These are phyloP conservation scores for Cynopterus brachyotis DNA, from an alignment of 2,113 vertebrate species.

Conservation along the genomic window DNA sequence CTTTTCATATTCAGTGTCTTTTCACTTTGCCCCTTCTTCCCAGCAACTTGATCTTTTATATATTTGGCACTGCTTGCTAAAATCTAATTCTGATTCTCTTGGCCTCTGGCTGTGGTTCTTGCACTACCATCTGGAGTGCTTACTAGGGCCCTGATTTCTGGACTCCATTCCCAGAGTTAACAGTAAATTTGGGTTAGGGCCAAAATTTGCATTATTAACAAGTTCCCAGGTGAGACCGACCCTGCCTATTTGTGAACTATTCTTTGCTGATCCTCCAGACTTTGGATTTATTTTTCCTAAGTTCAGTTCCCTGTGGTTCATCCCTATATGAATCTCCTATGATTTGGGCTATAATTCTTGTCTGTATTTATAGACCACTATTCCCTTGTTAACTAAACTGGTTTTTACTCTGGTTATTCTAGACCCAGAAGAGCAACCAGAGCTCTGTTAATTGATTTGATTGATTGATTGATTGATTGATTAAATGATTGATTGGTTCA, in stretches of 20 bases:
- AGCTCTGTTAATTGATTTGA: not conserved
- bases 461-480: not conserved
- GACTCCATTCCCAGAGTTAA: not conserved
- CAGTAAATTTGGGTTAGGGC: not conserved
- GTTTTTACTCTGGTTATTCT: not conserved
- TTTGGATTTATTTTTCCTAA: not conserved
- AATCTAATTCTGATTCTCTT: not conserved
- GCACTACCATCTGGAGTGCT: not conserved
- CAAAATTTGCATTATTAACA: not conserved
- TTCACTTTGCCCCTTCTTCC: not conserved
- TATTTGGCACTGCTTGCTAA: not conserved
- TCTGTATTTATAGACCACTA: not conserved
- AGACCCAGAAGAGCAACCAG: not conserved
- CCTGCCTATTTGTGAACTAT: not conserved
- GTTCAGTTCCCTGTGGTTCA: not conserved
- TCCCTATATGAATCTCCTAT: not conserved
- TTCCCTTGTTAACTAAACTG: not conserved
- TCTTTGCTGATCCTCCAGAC: not conserved
- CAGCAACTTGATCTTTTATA: not conserved
- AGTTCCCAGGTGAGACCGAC: not conserved
- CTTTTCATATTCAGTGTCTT: slow-evolving; percentile 15
- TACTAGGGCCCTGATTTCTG: not conserved
- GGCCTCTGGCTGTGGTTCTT: not conserved
- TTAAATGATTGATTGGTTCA: not conserved
- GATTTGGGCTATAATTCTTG: not conserved